Conservation (phyloP, 1,140 invertebrate genomes). For the Diprion similis region DNA sequence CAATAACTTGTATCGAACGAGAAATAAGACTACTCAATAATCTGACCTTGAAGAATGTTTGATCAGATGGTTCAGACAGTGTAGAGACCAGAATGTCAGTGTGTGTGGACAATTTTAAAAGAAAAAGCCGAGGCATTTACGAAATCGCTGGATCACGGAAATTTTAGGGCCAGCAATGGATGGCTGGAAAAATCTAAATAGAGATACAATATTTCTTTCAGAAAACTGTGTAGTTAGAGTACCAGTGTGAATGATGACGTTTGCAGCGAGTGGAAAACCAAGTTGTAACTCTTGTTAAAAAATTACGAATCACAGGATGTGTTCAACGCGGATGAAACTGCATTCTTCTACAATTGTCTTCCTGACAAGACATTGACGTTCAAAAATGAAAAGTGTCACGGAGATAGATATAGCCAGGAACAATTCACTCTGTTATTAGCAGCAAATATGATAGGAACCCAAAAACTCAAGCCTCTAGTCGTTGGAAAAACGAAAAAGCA, state of each 20-base stretch:
- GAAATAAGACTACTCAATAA: slow-evolving; percentile 23
- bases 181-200: slow-evolving; percentile 52
- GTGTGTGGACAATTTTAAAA: slow-evolving; percentile 44
- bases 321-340: slow-evolving; percentile 62
- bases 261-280: slow-evolving; percentile 27
- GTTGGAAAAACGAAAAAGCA: slow-evolving; percentile 60
- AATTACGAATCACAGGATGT: slow-evolving; percentile 49
- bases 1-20: slow-evolving; percentile 17
- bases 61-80: slow-evolving; percentile 42
- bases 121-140: slow-evolving; percentile 47
- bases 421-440: slow-evolving; percentile 55
- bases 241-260: slow-evolving; percentile 34
- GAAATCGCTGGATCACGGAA: slow-evolving; percentile 35
- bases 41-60: slow-evolving; percentile 30
- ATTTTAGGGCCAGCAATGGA: slow-evolving; percentile 49
- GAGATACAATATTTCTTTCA: slow-evolving; percentile 38
- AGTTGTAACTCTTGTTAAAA: slow-evolving; percentile 25
- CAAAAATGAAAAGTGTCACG: slow-evolving; percentile 50
- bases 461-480: slow-evolving; percentile 57
- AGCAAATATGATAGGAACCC: slow-evolving; percentile 53
- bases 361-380: slow-evolving; percentile 53
- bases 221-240: slow-evolving; percentile 46
- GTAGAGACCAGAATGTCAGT: slow-evolving; percentile 43
- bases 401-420: slow-evolving; percentile 58
- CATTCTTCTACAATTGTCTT: slow-evolving; percentile 57